Evolutionary conservation across 2,113 vertebrate genomes (phyloP), one percentile per base, ranked within the genome.

Genomic region (Plecturocebus donacophilus): DNA sequence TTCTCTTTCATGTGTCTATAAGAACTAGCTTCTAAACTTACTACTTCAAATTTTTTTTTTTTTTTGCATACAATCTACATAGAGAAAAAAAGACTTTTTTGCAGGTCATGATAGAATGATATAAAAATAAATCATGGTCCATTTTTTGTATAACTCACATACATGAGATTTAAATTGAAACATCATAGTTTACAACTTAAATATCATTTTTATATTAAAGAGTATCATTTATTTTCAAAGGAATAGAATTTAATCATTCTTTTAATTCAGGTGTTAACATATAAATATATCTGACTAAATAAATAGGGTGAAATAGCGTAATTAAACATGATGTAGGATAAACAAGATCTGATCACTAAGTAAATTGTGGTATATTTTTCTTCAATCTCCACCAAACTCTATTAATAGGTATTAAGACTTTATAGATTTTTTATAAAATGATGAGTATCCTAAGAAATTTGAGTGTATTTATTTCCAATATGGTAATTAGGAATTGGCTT

Each of bases 331-430:
- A 83, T 95, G 49, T 82, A 95, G 71, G 93, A 42, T 96, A 98
- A 98, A 97, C 91, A 97, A 98, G 96, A 97, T 96, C 84, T 98
- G 40, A 2, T 97, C 94, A 91, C 16, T 98, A 97, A 97, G 90
- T 98, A 97, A 98, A 98, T 98, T 97, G 88, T 93, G 87, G 89
- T 49, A 88, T 98, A 93, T 97, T 86, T 97, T 97, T 93, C 93
- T 97, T 90, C 71, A 86, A 30, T 95, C 75, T 97, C 91, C 45
- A 97, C 98, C 96, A 97, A 97, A 98, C 94, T 93, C 87, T 98
- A 97, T 98, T 98, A 98, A 95, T 71, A 96, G 85, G 90, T 97
- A 98, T 98, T 98, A 94, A 87, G 96, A 97, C 96, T 97, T 97
- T 84, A 97, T 66, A 98, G 94, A 98, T 97, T 93, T 38, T 97